phyloP scores from a whole-genome alignment of 2,113 vertebrate species.

The Trogon surrucura region DNA sequence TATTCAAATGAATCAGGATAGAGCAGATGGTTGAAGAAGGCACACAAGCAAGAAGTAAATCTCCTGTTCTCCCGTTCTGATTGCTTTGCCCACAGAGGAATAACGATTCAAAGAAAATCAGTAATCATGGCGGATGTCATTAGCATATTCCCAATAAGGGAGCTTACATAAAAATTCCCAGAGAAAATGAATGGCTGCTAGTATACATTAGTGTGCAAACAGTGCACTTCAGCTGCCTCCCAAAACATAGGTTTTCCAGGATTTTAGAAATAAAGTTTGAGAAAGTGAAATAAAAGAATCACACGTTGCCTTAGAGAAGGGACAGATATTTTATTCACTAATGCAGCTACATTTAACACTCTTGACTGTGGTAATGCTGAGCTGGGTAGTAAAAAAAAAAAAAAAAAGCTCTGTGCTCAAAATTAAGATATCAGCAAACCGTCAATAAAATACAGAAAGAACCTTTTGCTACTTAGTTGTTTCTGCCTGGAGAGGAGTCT shows the following conservation, averaged over 20 bases:
- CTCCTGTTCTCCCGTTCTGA: constrained; percentile 88
- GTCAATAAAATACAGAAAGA: constrained; percentile 24
- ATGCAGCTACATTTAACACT: background rate
- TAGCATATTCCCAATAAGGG: constrained; percentile 96
- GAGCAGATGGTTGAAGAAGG: constrained; percentile 87
- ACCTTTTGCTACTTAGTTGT: constrained; percentile 16
- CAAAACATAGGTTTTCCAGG: constrained; percentile 66
- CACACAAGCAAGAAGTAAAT: constrained; percentile 88
- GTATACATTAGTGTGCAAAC: constrained; percentile 75
- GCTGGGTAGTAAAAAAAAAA: background rate
- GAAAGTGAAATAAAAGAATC: constrained; percentile 29
- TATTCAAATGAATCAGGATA: constrained; percentile 87
- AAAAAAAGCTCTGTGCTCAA: constrained; percentile 29
- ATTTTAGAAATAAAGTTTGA: constrained; percentile 55
- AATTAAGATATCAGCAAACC: constrained; percentile 21
- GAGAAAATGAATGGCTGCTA: constrained; percentile 84
- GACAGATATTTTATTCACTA: constrained; percentile 19
- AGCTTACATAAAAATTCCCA: constrained; percentile 81
- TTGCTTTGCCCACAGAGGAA: constrained; percentile 90
- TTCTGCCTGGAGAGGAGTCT: constrained; percentile 38
- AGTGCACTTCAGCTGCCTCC: constrained; percentile 85
- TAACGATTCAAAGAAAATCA: constrained; percentile 95
- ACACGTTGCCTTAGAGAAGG: background rate
- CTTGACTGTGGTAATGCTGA: constrained; percentile 3
- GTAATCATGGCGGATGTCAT: constrained; percentile 92